Base-by-base conservation (phyloP, 2,797 vertebrate species). In the Lacerta bilineata region DNA sequence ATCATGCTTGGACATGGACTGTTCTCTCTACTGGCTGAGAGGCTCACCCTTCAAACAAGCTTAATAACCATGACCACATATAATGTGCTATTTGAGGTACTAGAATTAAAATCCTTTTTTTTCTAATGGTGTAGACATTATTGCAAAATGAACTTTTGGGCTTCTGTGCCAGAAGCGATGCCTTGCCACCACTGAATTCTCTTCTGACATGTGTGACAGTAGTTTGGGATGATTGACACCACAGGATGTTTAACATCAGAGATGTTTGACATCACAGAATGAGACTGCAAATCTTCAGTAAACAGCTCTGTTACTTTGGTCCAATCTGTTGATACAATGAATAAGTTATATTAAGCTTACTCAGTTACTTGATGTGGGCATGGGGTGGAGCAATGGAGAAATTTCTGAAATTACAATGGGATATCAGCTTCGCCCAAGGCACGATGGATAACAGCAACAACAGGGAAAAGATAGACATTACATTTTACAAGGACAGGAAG, bases 51-150 rank as follows among this genome's bases (percentile, higher is more conserved):
- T 91, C 97, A 99, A 93, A 97, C 98, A 87, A 98, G 92, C 94
- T 97, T 98, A 95, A 98, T 99, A 96, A 97, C 98, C 88, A 98
- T 99, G 97, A 99, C 98, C 76, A 99, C 98, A 29, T 99, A 99
- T 96, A 99, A 99, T 83, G 98, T 98, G 90, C 97, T 99, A 2
- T 99, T 99, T 92, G 99, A 99, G 98, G 99, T 99, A 97, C n/a
- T 91, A 93, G 87, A 92, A 80, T 94, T 95, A 94, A 72, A 84
- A 92, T 91, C 91, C 90, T 95, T 88, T 92, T 92, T 8, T 7
- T 0, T 10, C 50, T 94, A 91, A 93, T 95, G 95, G 92, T 87
- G 93, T 92, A 85, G 91, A 88, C 88, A 90, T 81, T 92, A 88
- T 91, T 94, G 83, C 87, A 91, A 94, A 94, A 91, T 50, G n/a